Conservation (phyloP, 2,113 vertebrate species). For the Pyrgilauda ruficollis region DNA sequence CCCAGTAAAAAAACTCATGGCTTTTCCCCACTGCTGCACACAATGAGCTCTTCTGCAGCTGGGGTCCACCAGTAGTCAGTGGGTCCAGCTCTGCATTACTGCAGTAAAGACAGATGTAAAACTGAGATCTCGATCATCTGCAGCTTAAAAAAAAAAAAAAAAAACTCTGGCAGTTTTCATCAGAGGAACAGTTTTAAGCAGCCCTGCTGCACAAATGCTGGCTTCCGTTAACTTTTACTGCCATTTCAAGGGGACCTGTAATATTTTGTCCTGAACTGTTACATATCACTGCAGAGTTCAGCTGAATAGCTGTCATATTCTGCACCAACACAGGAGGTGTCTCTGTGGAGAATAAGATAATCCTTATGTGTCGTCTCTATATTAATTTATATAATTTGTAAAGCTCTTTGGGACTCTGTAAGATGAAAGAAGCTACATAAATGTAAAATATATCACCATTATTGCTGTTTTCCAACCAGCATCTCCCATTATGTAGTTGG, state of each 20-base stretch:
- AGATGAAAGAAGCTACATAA: slow-evolving; percentile 48
- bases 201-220: slow-evolving; percentile 28
- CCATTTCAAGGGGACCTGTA: slow-evolving; percentile 60
- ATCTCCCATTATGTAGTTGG: slow-evolving; percentile 49
- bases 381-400: slow-evolving; percentile 64
- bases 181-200: slow-evolving; percentile 26
- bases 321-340: slow-evolving; percentile 30
- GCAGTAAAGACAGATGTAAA: slow-evolving; percentile 25
- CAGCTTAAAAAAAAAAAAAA: neutral
- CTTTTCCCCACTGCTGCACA: neutral
- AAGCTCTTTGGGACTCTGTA: slow-evolving; percentile 21
- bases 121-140: neutral
- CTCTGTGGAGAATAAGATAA: neutral
- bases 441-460: slow-evolving; percentile 59
- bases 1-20: neutral
- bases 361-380: slow-evolving; percentile 6
- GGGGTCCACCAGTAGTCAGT: neutral
- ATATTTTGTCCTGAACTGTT: slow-evolving; percentile 51
- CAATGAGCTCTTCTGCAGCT: neutral
- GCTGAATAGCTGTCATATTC: slow-evolving; percentile 32
- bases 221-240: slow-evolving; percentile 57
- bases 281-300: slow-evolving; percentile 42
- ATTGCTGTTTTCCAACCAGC: slow-evolving; percentile 52
- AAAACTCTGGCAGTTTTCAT: slow-evolving; percentile 15
- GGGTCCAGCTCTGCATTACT: slow-evolving; percentile 27